Conservation (phyloP, 1,140 invertebrate species). For the Thereuonema tuberculata region DNA sequence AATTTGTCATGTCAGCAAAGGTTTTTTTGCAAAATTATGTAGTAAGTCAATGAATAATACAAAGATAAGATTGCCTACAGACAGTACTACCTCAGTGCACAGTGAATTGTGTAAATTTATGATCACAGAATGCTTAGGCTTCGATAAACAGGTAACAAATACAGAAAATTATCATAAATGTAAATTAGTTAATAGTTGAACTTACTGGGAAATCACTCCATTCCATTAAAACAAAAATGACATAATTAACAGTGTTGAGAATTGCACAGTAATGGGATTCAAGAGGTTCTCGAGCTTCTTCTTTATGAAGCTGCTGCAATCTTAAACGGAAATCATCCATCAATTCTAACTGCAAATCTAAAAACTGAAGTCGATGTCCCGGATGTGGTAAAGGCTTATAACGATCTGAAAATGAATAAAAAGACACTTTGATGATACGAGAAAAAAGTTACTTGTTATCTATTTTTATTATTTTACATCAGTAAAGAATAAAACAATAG, state of each 20-base stretch:
- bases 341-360: conserved; percentile 72
- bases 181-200: no score
- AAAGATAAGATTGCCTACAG: no score
- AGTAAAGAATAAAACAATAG: neutral
- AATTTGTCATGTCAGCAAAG: no score
- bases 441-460: neutral
- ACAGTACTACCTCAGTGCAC: no score
- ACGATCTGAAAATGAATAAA: conserved; percentile 40
- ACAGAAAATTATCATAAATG: no score
- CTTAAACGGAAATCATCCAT: conserved; percentile 77
- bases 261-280: conserved; percentile 47
- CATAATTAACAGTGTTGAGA: conserved; percentile 69
- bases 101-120: no score
- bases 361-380: conserved; percentile 70
- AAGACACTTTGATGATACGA: no score
- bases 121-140: no score
- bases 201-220: conserved; percentile 71
- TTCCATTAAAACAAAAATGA: conserved; percentile 59
- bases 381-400: conserved; percentile 69
- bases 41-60: no score
- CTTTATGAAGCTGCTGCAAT: conserved; percentile 55
- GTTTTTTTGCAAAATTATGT: no score
- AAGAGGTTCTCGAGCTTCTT: conserved; percentile 43
- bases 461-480: no score
- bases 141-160: no score